Evolutionary conservation across 2,797 vertebrate species (phyloP).

Genomic region (Acanthopagrus latus): DNA sequence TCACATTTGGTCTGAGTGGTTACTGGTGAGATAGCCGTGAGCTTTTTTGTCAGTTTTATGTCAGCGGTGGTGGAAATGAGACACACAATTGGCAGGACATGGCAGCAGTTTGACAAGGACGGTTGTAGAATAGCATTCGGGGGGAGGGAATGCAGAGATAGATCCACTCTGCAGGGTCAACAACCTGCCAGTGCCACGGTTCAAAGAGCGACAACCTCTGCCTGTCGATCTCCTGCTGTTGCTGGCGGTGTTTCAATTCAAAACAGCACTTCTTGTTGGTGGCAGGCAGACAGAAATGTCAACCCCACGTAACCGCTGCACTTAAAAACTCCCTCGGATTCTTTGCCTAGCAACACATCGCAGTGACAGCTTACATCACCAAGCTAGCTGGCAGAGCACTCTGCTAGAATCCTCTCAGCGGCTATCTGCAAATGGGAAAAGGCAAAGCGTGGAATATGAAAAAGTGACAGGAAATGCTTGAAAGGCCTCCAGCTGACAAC

Average conservation of each 20-base stretch:
- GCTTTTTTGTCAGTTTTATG: conserved; percentile 18
- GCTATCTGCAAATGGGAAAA: conserved; percentile 41
- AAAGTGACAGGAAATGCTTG: conserved; percentile 30
- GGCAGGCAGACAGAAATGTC: conserved; percentile 66
- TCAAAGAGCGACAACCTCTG: conserved; percentile 44
- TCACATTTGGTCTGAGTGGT: background rate
- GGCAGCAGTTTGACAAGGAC: conserved; percentile 31
- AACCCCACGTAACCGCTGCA: conserved; percentile 47
- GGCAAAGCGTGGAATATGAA: conserved; percentile 22
- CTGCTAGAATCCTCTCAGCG: conserved; percentile 25
- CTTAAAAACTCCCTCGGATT: conserved; percentile 41
- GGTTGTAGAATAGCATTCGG: conserved; percentile 19
- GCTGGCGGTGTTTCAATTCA: conserved; percentile 63
- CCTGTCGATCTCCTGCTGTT: conserved; percentile 37
- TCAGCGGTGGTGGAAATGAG: conserved; percentile 29
- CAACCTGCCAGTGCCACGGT: conserved; percentile 31
- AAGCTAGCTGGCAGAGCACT: conserved; percentile 23
- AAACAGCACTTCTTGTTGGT: conserved; percentile 48
- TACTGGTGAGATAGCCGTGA: background rate
- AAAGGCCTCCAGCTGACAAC: conserved; percentile 26
- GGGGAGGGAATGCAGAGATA: conserved; percentile 13
- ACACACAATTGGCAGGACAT: conserved; percentile 28
- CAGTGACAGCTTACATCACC: conserved; percentile 66
- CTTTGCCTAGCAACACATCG: conserved; percentile 68
- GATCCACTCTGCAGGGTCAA: conserved; percentile 49